A percentile compares a stretch with the other conserved stretches of the same genome.
phyloP scores from a whole-genome alignment of 2,888 invertebrate genomes.

The Sesia bembeciformis region DNA sequence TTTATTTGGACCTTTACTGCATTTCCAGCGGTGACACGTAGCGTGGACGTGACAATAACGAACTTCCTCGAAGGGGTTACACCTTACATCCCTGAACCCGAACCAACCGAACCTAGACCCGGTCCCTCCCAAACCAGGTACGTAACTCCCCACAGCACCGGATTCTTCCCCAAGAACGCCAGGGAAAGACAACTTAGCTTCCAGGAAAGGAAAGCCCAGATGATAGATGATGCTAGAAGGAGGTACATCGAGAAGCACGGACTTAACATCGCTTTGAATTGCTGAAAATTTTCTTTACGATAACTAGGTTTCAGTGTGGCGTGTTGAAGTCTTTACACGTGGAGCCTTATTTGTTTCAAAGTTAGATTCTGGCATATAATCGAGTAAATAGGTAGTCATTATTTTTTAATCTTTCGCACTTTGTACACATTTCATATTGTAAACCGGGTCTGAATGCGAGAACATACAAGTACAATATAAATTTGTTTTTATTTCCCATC shows the following conservation, averaged over 20 bases:
- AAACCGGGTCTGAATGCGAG: too few species aligned
- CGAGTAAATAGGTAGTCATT: too few species aligned
- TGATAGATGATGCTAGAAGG: constrained; percentile 84
- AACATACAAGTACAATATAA: too few species aligned
- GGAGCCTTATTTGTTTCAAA: too few species aligned
- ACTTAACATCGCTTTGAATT: constrained; percentile 32
- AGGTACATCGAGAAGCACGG: constrained; percentile 87
- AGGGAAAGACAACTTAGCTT: constrained; percentile 81
- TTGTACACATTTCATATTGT: too few species aligned
- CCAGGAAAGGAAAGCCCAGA: constrained; percentile 84
- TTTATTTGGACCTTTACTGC: not conserved
- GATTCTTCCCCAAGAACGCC: constrained; percentile 71
- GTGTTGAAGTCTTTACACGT: too few species aligned
- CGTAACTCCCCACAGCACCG: constrained; percentile 38
- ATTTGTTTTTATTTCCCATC: too few species aligned
- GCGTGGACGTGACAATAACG: constrained; percentile 85
- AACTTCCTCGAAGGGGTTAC: constrained; percentile 86
- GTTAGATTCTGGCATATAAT: too few species aligned
- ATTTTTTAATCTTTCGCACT: too few species aligned
- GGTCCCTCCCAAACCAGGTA: constrained; percentile 21
- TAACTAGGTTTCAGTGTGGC: not conserved
- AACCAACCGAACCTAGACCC: constrained; percentile 16
- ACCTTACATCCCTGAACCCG: constrained; percentile 63
- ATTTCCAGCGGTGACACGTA: constrained; percentile 79
- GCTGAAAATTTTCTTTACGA: not conserved